Base-by-base conservation (phyloP, 2,888 invertebrate species). In the Leucoma salicis region DNA sequence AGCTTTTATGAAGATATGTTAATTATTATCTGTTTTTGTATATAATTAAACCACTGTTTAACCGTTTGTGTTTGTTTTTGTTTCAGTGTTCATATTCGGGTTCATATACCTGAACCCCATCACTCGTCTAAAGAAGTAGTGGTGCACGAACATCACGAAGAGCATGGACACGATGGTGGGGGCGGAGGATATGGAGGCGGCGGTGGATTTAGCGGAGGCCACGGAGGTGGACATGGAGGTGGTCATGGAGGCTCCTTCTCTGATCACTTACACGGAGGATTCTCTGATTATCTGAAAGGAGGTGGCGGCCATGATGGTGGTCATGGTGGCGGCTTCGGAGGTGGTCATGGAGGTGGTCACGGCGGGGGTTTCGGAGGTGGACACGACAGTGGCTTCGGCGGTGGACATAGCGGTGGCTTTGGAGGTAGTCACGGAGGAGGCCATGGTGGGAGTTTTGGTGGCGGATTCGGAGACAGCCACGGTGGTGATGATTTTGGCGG, bases 61-160 rank as follows among this genome's bases (percentile, higher is more conserved):
- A 27, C 7, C 27, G n/a, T 4, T 27, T 7, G 10, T 36, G 27
- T 39, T 50, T 57, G 39, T 49, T 50, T 63, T 70, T 71, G 68
- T 90, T 87, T 13, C 81, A 91, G 91, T 67, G 91, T 91, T 38
- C 91, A 91, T 63, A 91, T 91, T 61, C 83, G 90, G 50, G 86
- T 91, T 15, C 91, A 91, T 59, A 77, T 91, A 66, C 91, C 91
- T 53, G 90, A 91, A 57, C 65, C 79, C 40, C 85, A 88, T 55
- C 85, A 89, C 53, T 78, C 82, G 6, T 69, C 84, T 0, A 88
- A 90, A 59, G 88, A 90, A 65, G 81, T 87, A 33, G 70, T 90
- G 38, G 70, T 86, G 35, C 86, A 87, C 39, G 85, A 85, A 49
- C 74, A 80, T 35, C 77, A 83, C 49, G 77, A 79, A 11, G 75